phyloP scores from a whole-genome alignment of 2,888 invertebrate genomes.

The Tolmerus cingulatus region DNA sequence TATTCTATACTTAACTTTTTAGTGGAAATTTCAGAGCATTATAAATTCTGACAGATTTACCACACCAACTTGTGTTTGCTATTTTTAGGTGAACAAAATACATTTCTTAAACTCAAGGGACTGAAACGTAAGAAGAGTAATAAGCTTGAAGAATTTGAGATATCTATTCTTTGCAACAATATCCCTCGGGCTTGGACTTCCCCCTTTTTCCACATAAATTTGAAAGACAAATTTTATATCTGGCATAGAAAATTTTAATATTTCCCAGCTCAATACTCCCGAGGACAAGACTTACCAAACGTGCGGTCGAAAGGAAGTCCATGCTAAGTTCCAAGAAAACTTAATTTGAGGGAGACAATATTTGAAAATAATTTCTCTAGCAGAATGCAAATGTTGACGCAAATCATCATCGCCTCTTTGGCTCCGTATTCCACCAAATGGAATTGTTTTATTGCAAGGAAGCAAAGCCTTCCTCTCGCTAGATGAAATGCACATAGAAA shows the following conservation, averaged over 20 bases:
- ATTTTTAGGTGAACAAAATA: background rate
- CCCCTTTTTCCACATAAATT: background rate
- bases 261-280: background rate
- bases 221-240: background rate
- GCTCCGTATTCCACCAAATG: background rate
- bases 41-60: too few species aligned
- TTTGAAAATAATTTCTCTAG: background rate
- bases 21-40: too few species aligned
- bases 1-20: too few species aligned
- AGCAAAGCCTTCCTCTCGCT: background rate
- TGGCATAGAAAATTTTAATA: background rate
- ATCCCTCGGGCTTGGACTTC: background rate
- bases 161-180: background rate
- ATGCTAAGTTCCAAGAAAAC: background rate
- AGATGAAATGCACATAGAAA: background rate
- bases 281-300: background rate
- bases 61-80: background rate
- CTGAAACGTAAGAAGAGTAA: background rate
- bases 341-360: background rate
- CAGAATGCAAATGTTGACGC: background rate
- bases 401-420: background rate
- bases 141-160: background rate
- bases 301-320: background rate
- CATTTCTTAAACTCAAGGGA: background rate
- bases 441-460: background rate